Evolutionary conservation across 2,888 invertebrate genomes (phyloP), one percentile per base, ranked within the genome.

Genomic region (Apamea monoglypha): DNA sequence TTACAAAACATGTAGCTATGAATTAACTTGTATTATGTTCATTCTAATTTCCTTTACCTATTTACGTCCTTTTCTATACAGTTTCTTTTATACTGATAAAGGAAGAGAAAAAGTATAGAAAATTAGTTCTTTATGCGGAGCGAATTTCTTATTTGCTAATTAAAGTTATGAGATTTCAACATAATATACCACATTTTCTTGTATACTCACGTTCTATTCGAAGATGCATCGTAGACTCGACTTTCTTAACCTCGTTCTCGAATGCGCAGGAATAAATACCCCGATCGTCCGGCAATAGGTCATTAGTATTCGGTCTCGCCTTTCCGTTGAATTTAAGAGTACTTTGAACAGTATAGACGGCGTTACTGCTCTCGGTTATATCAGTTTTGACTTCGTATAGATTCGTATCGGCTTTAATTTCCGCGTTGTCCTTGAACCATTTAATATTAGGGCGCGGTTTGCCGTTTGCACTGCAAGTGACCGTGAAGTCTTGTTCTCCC

Each of bases 231-330:
- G 98, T 98, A 18, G 98, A 98, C 92, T 99, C 99, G 71, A 98
- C 98, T 92, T 98, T 98, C 94, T 98, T 98, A 29, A 99, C 99
- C 95, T 99, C 99, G 93, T 99, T 99, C 93, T 98, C 98, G 92
- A 99, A 99, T 70, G 98, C 97, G 93, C 99, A 99, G 5, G 98
- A 98, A 94, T 99, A 99, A 74, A 98, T 97, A 70, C 99, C 99
- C 74, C 99, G 97, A 94, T 99, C 99, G 66, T 98, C 98, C 0
- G 99, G 98, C 74, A 98, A 96, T 78, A 99, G 95, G 92, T 98
- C 98, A 94, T 98, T 98, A 47, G 97, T 97, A 86, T 98, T 98
- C 1, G 98, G 98, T 80, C 99, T 97, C 14, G 98, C 98, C 89
- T 98, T 98, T 29, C 99, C 99, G 74, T 97, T 97, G 94, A 99